A percentile compares a stretch with the other conserved stretches of the same genome.
Conservation (phyloP, 2,797 vertebrate species). For the Carapus acus region DNA sequence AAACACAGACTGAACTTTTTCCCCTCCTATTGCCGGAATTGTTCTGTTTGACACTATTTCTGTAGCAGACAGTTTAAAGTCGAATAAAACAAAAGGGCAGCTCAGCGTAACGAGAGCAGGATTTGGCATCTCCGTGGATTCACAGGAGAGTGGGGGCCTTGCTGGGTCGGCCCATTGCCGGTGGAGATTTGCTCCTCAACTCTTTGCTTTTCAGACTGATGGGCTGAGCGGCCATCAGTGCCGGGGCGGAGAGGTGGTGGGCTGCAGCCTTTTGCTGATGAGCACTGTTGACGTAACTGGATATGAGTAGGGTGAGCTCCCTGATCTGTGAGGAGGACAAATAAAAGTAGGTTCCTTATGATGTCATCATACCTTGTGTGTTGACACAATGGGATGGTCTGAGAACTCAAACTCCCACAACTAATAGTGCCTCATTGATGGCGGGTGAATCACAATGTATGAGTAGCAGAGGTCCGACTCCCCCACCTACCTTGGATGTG, state of each 20-base stretch:
- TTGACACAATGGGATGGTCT: neutral
- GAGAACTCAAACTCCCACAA: no score
- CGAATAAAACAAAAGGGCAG: constrained; percentile 3
- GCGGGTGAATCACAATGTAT: no score
- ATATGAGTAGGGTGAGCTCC: constrained; percentile 89
- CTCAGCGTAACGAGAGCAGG: neutral
- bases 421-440: no score
- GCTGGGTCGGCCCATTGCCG: constrained; percentile 76
- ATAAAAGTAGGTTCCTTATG: constrained; percentile 4
- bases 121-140: constrained; percentile 30
- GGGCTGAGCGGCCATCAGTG: constrained; percentile 75
- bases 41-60: no score
- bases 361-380: neutral
- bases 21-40: no score
- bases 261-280: constrained; percentile 86
- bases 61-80: neutral
- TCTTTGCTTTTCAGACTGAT: constrained; percentile 75
- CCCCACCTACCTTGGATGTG: constrained; percentile 81
- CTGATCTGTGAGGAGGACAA: constrained; percentile 77
- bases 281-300: constrained; percentile 89
- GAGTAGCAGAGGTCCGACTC: no score
- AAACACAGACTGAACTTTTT: neutral
- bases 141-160: constrained; percentile 89
- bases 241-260: constrained; percentile 90
- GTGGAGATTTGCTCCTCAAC: constrained; percentile 75